These are phyloP conservation scores for Melanotaenia nigrans DNA, from an alignment of 2,797 vertebrate species.

Conservation along the genomic window DNA sequence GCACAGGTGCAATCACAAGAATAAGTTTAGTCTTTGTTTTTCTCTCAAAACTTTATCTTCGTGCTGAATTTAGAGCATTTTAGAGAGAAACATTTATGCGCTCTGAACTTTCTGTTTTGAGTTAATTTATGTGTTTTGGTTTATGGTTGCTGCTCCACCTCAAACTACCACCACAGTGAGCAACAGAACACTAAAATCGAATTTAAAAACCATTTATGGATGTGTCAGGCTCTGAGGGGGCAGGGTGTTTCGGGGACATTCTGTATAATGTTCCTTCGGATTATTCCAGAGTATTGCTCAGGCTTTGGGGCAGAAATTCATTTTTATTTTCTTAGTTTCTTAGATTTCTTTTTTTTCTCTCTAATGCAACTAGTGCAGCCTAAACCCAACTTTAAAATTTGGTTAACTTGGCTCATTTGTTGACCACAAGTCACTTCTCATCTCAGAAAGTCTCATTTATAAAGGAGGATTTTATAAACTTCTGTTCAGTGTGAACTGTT, in stretches of 20 bases:
- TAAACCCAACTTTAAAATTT: neutral
- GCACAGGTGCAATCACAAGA: constrained; percentile 28
- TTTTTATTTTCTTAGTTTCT: no score
- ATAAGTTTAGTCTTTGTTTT: constrained; percentile 6
- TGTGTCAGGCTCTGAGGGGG: no score
- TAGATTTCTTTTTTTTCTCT: no score
- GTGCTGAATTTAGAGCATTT: constrained; percentile 2
- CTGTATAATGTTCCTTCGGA: no score
- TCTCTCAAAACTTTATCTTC: neutral
- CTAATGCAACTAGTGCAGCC: neutral
- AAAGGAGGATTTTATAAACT: neutral
- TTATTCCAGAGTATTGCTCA: no score
- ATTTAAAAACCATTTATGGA: constrained; percentile 23
- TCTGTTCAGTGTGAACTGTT: neutral
- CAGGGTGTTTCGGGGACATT: no score
- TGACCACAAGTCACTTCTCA: neutral
- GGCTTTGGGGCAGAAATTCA: no score
- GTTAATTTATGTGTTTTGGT: constrained; percentile 7
- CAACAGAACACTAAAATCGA: constrained; percentile 32
- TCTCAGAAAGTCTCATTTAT: no score
- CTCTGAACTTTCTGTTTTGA: neutral
- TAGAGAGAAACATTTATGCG: no score
- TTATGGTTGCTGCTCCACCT: constrained; percentile 44
- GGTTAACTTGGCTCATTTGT: neutral
- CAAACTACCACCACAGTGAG: constrained; percentile 1